Evolutionary conservation across 2,888 invertebrate species (phyloP).

Genomic region (Eupithecia centaureata): DNA sequence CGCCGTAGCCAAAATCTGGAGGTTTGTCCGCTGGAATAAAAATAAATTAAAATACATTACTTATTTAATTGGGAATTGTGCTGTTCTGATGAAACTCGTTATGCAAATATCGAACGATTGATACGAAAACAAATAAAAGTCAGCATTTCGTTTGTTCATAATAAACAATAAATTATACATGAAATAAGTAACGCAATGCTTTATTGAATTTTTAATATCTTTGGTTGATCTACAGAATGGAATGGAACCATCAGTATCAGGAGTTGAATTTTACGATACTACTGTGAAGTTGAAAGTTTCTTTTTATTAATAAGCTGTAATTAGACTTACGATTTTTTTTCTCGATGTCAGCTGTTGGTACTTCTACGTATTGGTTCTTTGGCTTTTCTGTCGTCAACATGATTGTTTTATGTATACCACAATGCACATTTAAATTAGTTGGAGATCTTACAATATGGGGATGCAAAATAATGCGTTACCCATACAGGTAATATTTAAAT

Average conservation of each 20-base stretch:
- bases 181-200: neutral
- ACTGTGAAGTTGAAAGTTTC: neutral
- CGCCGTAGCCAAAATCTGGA: constrained; percentile 30
- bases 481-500: neutral
- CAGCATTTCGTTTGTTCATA: neutral
- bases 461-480: neutral
- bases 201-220: neutral
- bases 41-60: neutral
- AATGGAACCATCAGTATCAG: neutral
- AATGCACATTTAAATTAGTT: neutral
- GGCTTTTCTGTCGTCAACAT: constrained; percentile 5
- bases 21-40: constrained; percentile 26
- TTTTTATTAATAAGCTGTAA: neutral
- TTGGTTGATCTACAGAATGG: neutral
- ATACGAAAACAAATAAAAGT: neutral
- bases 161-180: neutral
- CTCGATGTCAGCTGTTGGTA: constrained; percentile 26
- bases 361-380: constrained; percentile 27
- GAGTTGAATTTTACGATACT: neutral
- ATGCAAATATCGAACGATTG: neutral
- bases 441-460: neutral
- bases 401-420: neutral
- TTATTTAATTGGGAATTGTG: neutral
- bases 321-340: constrained; percentile 24
- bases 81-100: neutral